phyloP scores from a whole-genome alignment of 2,888 invertebrate species.

The Cephus nigrinus region DNA sequence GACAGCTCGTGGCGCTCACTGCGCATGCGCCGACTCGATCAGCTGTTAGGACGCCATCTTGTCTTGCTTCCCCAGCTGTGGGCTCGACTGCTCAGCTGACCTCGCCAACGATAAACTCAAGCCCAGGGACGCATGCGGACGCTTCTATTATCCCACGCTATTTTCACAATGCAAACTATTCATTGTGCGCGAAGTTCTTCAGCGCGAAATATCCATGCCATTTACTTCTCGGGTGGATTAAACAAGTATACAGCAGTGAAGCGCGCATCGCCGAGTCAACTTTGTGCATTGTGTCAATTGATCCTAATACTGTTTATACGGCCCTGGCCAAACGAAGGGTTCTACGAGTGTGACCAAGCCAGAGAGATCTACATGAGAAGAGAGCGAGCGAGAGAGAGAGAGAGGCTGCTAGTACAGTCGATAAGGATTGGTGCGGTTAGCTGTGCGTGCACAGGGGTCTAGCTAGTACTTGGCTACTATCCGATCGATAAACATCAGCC shows the following conservation, averaged over 20 bases:
- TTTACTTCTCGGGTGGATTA: neutral
- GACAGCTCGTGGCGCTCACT: conserved; percentile 7
- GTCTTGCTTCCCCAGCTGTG: conserved; percentile 55
- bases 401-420: conserved; percentile 4
- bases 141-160: neutral
- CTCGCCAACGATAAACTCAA: conserved; percentile 45
- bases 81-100: conserved; percentile 60
- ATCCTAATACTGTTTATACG: neutral
- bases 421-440: conserved; percentile 12
- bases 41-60: conserved; percentile 62
- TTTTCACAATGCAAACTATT: neutral
- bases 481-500: conserved; percentile 59
- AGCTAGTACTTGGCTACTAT: conserved; percentile 28
- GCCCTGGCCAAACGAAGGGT: neutral
- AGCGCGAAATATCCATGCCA: neutral
- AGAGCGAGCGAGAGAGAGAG: neutral
- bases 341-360: neutral
- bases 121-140: conserved; percentile 28
- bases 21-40: conserved; percentile 54
- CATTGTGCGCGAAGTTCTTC: neutral
- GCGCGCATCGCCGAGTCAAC: neutral
- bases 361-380: neutral
- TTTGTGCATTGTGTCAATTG: neutral
- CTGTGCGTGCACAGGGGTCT: neutral
- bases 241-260: neutral